Conservation (phyloP, 1,140 invertebrate species). For the Rhizoglyphus robini region DNA sequence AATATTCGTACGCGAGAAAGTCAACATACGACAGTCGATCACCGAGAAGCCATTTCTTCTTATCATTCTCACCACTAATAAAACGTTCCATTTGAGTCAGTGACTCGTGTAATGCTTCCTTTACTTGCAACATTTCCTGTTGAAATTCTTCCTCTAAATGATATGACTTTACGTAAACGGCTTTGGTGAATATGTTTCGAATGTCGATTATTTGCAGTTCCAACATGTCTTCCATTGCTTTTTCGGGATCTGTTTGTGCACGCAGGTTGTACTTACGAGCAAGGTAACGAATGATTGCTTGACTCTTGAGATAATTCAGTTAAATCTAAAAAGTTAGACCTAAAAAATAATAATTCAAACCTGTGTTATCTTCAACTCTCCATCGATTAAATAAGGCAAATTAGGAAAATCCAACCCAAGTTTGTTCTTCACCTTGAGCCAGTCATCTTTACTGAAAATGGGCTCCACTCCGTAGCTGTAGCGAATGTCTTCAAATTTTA, state of each 20-base stretch:
- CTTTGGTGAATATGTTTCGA: slow-evolving; percentile 24
- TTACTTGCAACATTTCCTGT: slow-evolving; percentile 19
- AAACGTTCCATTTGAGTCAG: slow-evolving; percentile 31
- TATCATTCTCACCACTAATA: too few relatives aligned
- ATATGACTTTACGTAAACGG: slow-evolving; percentile 26
- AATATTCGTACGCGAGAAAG: slow-evolving; percentile 39
- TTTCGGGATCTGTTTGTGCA: background rate
- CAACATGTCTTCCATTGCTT: slow-evolving; percentile 34
- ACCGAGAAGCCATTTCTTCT: slow-evolving; percentile 36
- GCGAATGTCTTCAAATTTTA: slow-evolving; percentile 50
- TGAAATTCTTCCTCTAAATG: slow-evolving; percentile 21
- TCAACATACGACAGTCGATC: slow-evolving; percentile 39
- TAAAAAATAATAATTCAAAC: background rate
- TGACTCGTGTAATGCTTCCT: slow-evolving; percentile 30
- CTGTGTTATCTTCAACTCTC: slow-evolving; percentile 22
- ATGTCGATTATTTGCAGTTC: slow-evolving; percentile 38
- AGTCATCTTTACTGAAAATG: slow-evolving; percentile 21
- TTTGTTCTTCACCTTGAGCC: slow-evolving; percentile 30
- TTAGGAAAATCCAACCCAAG: slow-evolving; percentile 33
- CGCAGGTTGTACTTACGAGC: slow-evolving; percentile 29
- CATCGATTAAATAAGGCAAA: slow-evolving; percentile 29
- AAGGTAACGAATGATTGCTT: slow-evolving; percentile 39
- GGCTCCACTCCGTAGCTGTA: slow-evolving; percentile 24
- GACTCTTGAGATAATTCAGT: slow-evolving; percentile 35
- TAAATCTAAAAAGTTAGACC: slow-evolving; percentile 26